Evolutionary conservation across 2,113 vertebrate genomes (phyloP), one percentile per base, ranked within the genome.

Genomic region (Seriola aureovittata): DNA sequence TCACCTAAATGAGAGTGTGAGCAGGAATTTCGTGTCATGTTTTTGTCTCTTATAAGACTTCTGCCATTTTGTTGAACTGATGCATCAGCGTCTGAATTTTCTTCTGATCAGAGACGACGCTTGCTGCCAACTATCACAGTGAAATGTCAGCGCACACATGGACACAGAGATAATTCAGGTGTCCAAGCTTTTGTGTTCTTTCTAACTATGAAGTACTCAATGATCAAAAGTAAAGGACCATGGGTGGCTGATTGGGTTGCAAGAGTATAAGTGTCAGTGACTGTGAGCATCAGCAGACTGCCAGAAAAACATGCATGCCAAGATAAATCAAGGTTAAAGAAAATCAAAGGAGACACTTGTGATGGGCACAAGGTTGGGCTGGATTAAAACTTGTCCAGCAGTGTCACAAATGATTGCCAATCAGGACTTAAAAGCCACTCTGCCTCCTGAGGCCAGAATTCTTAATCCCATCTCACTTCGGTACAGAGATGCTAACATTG

Each of bases 321-420:
- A 68, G 82, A 84, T 83, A 84, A 82, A 91, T 82, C 71, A 90
- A 90, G 88, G 92, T 89, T 81, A 88, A 78, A 85, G 62, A 78
- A 78, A 90, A 89, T 90, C 76, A 90, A 87, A 86, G 75, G 62
- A 85, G 80, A 82, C 76, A 55, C 69, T 44, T 63, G 46, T 78
- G 86, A 88, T 72, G 82, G 84, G 50, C 85, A 85, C 52, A 38
- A 71, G 83, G 80, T 82, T 70, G 36, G 73, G 21, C 64, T 79
- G 88, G 89, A 86, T 90, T 92, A 82, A 89, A 88, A 92, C 65
- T 36, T 80, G 90, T 89, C 89, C 90, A 79, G 87, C 80, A 62
- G 78, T 63, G 86, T 85, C 70, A 83, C 88, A 88, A 89, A 90
- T 84, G 79, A 91, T 89, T 91, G 85, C 91, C 88, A 91, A 91